Evolutionary conservation across 2,797 vertebrate genomes (phyloP).

Genomic region (Novumbra hubbsi): DNA sequence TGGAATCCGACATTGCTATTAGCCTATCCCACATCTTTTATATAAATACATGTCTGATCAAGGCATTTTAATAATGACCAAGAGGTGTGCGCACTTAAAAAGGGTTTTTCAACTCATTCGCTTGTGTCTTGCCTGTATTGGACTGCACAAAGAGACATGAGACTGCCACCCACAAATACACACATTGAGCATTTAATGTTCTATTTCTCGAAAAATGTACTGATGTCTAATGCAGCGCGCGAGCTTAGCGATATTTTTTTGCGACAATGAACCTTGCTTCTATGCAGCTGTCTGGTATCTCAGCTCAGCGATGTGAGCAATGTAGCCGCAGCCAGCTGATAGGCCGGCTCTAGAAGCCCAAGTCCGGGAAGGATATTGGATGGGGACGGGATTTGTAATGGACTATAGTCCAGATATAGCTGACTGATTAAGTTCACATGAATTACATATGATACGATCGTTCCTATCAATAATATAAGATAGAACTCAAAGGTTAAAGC

Average conservation of each 20-base stretch:
- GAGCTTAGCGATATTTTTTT: background rate
- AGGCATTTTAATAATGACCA: background rate
- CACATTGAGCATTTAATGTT: background rate
- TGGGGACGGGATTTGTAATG: background rate
- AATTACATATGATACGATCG: constrained; percentile 5
- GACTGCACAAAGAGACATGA: background rate
- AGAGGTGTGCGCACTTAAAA: background rate
- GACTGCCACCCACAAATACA: background rate
- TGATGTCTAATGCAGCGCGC: background rate
- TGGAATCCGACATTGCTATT: background rate
- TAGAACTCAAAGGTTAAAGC: too few species aligned
- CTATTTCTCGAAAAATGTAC: background rate
- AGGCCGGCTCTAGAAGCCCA: background rate
- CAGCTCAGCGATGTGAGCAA: constrained; percentile 10
- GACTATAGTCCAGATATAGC: too few species aligned
- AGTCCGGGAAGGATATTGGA: background rate
- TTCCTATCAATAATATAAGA: background rate
- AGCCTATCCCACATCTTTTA: background rate
- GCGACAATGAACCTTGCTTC: constrained; percentile 9
- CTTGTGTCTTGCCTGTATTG: background rate
- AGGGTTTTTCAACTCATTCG: background rate
- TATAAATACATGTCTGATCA: background rate
- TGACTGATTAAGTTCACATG: constrained; percentile 2
- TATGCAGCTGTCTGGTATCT: constrained; percentile 19
- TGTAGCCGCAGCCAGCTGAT: constrained; percentile 15